phyloP scores from a whole-genome alignment of 1,140 invertebrate genomes.

The Neoseiulus cucumeris region DNA sequence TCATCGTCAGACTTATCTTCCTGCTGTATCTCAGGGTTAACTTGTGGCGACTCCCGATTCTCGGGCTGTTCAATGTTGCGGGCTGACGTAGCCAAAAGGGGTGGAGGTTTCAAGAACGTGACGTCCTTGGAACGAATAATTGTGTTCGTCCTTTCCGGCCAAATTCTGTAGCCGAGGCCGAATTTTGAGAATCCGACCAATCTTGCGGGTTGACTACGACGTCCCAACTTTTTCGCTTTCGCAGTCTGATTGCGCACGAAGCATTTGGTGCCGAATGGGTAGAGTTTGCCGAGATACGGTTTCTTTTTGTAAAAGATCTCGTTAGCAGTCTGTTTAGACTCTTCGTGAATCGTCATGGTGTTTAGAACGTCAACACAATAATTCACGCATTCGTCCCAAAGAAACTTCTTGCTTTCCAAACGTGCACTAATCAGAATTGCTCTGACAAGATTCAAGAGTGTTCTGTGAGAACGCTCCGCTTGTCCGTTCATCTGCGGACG shows the following conservation, averaged over 20 bases:
- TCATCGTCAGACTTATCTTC: too few species aligned
- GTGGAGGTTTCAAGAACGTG: background rate
- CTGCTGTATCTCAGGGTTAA: background rate
- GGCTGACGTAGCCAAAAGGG: too few species aligned
- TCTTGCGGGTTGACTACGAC: background rate
- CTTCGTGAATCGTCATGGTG: background rate
- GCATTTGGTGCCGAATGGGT: background rate
- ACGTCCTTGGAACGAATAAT: background rate
- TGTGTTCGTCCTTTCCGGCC: background rate
- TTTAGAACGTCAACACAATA: background rate
- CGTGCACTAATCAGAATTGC: constrained; percentile 13
- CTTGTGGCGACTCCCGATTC: background rate
- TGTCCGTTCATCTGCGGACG: background rate
- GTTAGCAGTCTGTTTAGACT: background rate
- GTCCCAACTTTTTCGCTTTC: background rate
- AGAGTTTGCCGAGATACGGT: background rate
- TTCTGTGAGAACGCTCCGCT: constrained; percentile 7
- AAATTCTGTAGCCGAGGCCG: background rate
- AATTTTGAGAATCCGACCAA: background rate
- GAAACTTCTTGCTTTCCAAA: background rate
- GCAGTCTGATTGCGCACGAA: background rate
- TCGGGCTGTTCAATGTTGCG: too few species aligned
- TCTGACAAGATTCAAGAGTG: constrained; percentile 12
- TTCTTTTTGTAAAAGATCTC: background rate
- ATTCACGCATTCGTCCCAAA: constrained; percentile 13